phyloP scores from a whole-genome alignment of 2,888 invertebrate genomes.

The Agrotis exclamationis region DNA sequence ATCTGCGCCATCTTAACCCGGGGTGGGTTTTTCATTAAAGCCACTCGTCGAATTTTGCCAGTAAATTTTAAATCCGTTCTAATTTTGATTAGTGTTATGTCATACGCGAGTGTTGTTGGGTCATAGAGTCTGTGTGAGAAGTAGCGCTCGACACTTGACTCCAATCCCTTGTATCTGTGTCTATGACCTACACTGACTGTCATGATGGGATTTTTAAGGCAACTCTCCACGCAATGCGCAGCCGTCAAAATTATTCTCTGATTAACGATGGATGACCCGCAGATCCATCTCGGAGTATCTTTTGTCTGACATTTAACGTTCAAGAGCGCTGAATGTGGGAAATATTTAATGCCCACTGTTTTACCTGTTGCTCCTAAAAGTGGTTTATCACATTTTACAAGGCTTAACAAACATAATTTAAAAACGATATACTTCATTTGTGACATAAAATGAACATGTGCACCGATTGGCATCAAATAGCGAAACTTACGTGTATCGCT shows the following conservation, averaged over 20 bases:
- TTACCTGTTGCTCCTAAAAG: not conserved
- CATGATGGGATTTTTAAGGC: not conserved
- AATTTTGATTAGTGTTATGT: constrained; percentile 19
- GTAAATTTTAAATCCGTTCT: not conserved
- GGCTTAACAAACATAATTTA: not conserved
- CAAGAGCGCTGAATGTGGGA: constrained; percentile 5
- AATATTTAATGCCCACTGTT: not conserved
- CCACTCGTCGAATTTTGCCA: not conserved
- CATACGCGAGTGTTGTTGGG: not conserved
- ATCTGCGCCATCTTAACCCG: constrained; percentile 10
- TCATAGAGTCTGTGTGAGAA: constrained; percentile 7
- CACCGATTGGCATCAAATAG: too few relatives aligned
- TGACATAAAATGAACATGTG: not conserved
- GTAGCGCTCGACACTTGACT: not conserved
- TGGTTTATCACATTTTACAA: not conserved
- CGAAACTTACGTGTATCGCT: too few relatives aligned
- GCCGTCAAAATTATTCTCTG: constrained; percentile 52
- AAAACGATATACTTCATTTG: not conserved
- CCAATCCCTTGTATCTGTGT: not conserved
- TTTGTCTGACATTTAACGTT: not conserved
- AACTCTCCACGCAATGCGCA: constrained; percentile 49
- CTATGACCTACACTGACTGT: constrained; percentile 5
- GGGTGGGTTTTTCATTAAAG: constrained; percentile 5
- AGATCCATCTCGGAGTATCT: constrained; percentile 36
- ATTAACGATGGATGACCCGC: constrained; percentile 58